Evolutionary conservation across 2,888 invertebrate genomes (phyloP).

Genomic region (Aphrophora alni): DNA sequence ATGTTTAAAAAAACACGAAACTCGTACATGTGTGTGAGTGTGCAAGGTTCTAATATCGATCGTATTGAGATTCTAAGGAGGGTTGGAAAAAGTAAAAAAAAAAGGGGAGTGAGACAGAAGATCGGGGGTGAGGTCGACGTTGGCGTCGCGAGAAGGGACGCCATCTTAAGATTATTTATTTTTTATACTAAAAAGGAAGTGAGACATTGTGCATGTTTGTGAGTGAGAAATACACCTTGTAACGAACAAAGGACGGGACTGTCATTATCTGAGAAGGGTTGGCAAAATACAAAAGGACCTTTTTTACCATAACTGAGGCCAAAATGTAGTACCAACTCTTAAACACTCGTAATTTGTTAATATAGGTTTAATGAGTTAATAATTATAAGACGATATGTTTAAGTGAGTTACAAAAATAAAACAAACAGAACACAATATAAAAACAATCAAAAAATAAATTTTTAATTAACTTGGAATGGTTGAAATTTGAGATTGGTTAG

Average conservation of each 20-base stretch:
- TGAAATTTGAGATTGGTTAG: too few species aligned
- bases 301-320: background rate
- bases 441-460: too few species aligned
- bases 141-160: conserved; percentile 15
- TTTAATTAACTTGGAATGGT: too few species aligned
- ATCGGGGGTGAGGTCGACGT: conserved; percentile 1
- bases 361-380: too few species aligned
- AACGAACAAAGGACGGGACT: background rate
- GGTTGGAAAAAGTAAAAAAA: conserved; percentile 22
- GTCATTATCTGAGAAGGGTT: background rate
- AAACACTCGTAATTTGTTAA: background rate
- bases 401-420: too few species aligned
- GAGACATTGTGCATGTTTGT: background rate
- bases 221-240: background rate
- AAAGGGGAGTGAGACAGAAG: conserved; percentile 6
- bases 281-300: background rate
- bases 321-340: background rate
- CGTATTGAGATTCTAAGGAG: conserved; percentile 33
- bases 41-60: conserved; percentile 36
- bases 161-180: conserved; percentile 37
- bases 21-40: conserved; percentile 18
- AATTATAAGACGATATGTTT: too few species aligned
- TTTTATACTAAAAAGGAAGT: conserved; percentile 4
- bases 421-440: too few species aligned
- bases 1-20: conserved; percentile 33